Base-by-base conservation (phyloP, 2,797 vertebrate species). In the Mus caroli region DNA sequence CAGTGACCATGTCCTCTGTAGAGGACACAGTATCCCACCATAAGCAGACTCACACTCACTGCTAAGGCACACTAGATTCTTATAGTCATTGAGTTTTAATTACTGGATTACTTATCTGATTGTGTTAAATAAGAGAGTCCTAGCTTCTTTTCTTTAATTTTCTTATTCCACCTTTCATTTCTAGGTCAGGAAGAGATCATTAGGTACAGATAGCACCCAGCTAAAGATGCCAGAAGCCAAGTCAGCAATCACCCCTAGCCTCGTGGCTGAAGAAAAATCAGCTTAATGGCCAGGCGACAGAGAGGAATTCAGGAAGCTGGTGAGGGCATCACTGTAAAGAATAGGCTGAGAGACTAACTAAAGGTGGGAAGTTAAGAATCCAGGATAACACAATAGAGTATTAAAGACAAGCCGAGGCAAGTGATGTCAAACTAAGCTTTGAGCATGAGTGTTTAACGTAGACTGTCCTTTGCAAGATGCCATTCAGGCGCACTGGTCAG, bases 1-100 rank as follows among this genome's bases (percentile, higher is more conserved):
- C 8, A 31, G 26, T 50, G 3, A 11, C 54, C 54, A 31, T 73
- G 10, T 7, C 4, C 28, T 93, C 52, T 79, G 13, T 50, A 40
- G 10, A 62, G 24, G 26, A 24, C 19, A 12, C 22, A 6, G 0
- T 26, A 22, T 54, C 76, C 17, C 24, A 15, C n/a, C 26, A 64
- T 11, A 43, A n/a, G 15, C 4, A 43, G 17, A 4, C 24, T 1
- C 75, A 28, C 9, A 26, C 12, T 58, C 6, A 0, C 3, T 9
- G 2, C 34, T 58, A 94, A 95, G 46, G 31, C 77, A 14, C 22
- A 73, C 34, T 15, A 2, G 1, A 46, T 62, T 93, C 95, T 9
- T 40, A 13, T 12, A 90, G 4, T 26, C 46, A 80, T 64, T 43
- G 28, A 79, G n/a, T 85, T 86, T 93, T 75, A 75, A 64, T 43